phyloP scores from a whole-genome alignment of 2,797 vertebrate species.

The Merluccius polli region DNA sequence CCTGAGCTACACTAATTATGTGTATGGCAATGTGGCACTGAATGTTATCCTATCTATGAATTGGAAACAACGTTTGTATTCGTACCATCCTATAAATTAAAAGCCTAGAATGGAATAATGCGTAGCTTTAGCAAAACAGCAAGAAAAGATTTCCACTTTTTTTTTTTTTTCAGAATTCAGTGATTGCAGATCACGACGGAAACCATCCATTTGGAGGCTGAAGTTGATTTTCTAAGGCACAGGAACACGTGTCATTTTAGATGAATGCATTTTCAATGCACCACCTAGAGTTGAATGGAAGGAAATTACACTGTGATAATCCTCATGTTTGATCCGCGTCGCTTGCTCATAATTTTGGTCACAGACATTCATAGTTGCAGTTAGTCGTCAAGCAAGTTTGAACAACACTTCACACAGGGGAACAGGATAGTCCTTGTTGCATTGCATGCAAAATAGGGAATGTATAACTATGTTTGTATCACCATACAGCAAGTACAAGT shows the following conservation, averaged over 20 bases:
- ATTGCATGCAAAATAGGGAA: slow-evolving; percentile 19
- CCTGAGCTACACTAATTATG: background rate
- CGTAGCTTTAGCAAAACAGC: background rate
- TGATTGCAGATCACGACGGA: background rate
- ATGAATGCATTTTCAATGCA: slow-evolving; percentile 46
- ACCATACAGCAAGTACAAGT: slow-evolving; percentile 18
- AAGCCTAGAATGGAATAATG: background rate
- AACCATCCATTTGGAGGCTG: background rate
- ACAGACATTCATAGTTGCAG: background rate
- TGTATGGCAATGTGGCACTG: background rate
- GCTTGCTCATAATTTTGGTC: slow-evolving; percentile 10
- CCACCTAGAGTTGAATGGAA: slow-evolving; percentile 48
- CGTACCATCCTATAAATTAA: background rate
- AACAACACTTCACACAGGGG: slow-evolving; percentile 11
- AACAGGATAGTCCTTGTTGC: slow-evolving; percentile 28
- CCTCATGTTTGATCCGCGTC: slow-evolving; percentile 9
- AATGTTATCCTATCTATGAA: background rate
- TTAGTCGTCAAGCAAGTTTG: background rate
- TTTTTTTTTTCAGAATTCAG: background rate
- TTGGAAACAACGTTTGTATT: background rate
- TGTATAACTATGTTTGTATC: slow-evolving; percentile 3
- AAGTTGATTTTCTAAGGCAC: background rate
- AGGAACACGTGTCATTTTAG: slow-evolving; percentile 23
- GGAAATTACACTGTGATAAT: slow-evolving; percentile 30
- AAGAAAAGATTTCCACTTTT: background rate